Percentiles rank a stretch among this genome's conserved stretches.
phyloP scores from a whole-genome alignment of 53 echinoderm and acorn worm genomes.

The Arbacia lixula region DNA sequence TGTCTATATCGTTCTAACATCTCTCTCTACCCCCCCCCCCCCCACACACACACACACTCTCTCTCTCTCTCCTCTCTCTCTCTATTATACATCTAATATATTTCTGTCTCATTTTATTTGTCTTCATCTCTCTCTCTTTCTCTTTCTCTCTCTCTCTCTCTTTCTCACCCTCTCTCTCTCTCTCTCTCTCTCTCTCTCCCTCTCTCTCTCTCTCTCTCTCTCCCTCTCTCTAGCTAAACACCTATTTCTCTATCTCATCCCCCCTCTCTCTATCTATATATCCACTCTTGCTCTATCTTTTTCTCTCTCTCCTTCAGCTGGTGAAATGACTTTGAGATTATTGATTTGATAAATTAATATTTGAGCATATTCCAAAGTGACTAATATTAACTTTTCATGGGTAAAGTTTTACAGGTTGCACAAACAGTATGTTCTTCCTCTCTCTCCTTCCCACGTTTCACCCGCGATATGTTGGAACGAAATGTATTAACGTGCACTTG shows the following conservation, averaged over 20 bases:
- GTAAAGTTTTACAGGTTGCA: no score
- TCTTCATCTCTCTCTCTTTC: not conserved
- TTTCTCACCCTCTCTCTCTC: not conserved
- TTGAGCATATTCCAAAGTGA: constrained; percentile 5
- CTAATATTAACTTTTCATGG: constrained; percentile 37
- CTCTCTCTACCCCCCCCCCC: no score
- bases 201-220: not conserved
- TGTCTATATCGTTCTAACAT: no score
- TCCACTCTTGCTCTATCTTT: not conserved
- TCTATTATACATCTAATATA: not conserved
- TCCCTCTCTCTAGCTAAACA: not conserved
- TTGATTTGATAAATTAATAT: constrained; percentile 27
- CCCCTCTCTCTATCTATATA: not conserved
- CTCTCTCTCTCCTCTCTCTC: not conserved
- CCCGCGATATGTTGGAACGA: no score
- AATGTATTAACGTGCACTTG: no score
- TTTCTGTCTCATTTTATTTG: not conserved
- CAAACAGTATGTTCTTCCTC: not conserved
- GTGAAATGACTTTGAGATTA: no score
- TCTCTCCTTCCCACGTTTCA: not conserved
- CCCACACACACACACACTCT: not conserved
- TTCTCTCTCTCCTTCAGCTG: no score
- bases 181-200: not conserved
- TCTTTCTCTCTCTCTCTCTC: not conserved
- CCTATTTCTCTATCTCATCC: not conserved